Percentiles rank a stretch among this genome's conserved stretches.
Evolutionary conservation across 2,888 invertebrate genomes (phyloP).

Genomic region (Euphydryas editha): DNA sequence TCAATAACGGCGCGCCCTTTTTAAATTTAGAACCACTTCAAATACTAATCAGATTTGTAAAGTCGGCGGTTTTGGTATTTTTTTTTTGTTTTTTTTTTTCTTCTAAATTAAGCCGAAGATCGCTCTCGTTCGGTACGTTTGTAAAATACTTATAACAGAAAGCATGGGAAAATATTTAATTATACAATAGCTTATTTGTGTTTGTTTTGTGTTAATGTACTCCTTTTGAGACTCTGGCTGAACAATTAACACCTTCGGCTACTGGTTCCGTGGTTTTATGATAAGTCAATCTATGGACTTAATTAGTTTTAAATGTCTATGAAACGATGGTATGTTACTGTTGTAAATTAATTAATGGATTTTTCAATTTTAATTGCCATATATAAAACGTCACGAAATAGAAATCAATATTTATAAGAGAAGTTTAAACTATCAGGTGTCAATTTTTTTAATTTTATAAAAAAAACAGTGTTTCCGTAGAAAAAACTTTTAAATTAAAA

Average conservation of each 20-base stretch:
- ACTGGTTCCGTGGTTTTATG: constrained; percentile 71
- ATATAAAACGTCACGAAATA: background rate
- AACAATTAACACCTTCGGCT: constrained; percentile 67
- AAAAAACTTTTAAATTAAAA: background rate
- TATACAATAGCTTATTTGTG: constrained; percentile 82
- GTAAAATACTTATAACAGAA: constrained; percentile 58
- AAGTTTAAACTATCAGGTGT: background rate
- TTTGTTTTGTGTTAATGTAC: constrained; percentile 82
- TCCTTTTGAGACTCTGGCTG: constrained; percentile 45
- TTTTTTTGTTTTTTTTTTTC: constrained; percentile 46
- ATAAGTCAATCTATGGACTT: constrained; percentile 66
- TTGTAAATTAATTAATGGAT: background rate
- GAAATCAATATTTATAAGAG: background rate
- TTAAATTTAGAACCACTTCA: constrained; percentile 82
- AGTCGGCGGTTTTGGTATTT: constrained; percentile 64
- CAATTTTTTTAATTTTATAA: background rate
- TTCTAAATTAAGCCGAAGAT: constrained; percentile 52
- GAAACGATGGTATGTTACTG: background rate
- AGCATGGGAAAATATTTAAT: constrained; percentile 82
- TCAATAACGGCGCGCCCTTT: constrained; percentile 73
- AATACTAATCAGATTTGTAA: constrained; percentile 79
- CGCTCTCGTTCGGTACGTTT: constrained; percentile 63
- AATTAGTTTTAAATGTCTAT: constrained; percentile 34
- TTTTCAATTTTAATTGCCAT: background rate
- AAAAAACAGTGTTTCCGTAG: background rate